phyloP scores from a whole-genome alignment of 1,140 invertebrate species.

The Subanguina moxae region DNA sequence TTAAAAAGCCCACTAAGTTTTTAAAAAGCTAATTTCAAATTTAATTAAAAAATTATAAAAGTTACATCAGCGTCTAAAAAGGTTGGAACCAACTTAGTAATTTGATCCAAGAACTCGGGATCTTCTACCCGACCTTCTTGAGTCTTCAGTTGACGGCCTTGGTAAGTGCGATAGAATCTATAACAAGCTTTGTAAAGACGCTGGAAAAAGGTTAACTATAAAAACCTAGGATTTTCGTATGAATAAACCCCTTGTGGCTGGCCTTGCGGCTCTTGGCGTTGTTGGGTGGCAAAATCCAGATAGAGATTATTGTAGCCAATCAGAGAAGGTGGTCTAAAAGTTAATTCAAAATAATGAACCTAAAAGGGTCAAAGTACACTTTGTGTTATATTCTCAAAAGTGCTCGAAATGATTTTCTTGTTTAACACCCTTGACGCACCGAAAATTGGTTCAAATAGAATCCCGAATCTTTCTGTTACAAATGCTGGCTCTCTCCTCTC shows the following conservation, averaged over 20 bases:
- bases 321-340: constrained; percentile 34
- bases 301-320: constrained; percentile 44
- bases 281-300: constrained; percentile 28
- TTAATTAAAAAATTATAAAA: not conserved
- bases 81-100: constrained; percentile 65
- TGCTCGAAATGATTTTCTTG: too few relatives aligned
- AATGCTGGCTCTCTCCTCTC: too few relatives aligned
- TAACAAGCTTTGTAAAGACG: not conserved
- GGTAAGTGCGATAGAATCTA: constrained; percentile 40
- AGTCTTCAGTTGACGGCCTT: constrained; percentile 60
- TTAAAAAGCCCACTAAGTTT: too few relatives aligned
- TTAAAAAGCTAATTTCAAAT: not conserved
- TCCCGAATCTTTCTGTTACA: too few relatives aligned
- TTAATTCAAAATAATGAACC: too few relatives aligned
- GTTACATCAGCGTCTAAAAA: not conserved
- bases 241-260: constrained; percentile 38
- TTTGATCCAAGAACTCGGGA: constrained; percentile 76
- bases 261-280: constrained; percentile 21
- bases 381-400: too few relatives aligned
- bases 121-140: constrained; percentile 67
- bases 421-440: too few relatives aligned
- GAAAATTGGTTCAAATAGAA: too few relatives aligned
- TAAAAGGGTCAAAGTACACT: too few relatives aligned
- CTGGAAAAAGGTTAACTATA: not conserved
- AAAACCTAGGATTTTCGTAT: constrained; percentile 35